These are phyloP conservation scores for Hassar affinis DNA, from an alignment of 2,113 vertebrate genomes.

Conservation along the genomic window DNA sequence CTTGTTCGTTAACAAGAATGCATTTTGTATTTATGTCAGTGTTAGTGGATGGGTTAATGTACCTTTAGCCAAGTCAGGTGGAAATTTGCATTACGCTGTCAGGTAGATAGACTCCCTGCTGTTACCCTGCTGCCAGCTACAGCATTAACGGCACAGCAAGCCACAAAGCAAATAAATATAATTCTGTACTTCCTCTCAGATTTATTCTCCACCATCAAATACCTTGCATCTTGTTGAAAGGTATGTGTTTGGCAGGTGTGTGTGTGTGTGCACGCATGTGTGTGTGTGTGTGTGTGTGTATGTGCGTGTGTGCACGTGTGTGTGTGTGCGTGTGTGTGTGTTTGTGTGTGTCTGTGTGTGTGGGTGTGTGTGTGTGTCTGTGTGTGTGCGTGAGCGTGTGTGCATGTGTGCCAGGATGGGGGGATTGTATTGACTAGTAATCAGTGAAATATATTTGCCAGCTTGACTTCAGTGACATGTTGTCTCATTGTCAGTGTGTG, in stretches of 20 bases:
- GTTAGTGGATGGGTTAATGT: neutral
- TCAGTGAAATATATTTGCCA: slow-evolving; percentile 41
- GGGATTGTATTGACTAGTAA: slow-evolving; percentile 12
- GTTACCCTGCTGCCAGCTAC: neutral
- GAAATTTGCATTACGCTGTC: neutral
- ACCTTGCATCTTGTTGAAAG: neutral
- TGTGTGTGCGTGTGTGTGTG: slow-evolving; percentile 10
- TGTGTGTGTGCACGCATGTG: slow-evolving; percentile 11
- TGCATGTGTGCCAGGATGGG: slow-evolving; percentile 26
- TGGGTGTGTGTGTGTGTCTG: too few species aligned
- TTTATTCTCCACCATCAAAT: neutral
- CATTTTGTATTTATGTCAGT: slow-evolving; percentile 17
- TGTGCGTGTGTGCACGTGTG: slow-evolving; percentile 9
- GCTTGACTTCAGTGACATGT: slow-evolving; percentile 39
- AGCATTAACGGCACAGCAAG: slow-evolving; percentile 3
- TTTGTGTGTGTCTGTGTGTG: neutral
- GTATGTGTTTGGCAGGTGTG: neutral
- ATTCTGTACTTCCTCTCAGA: neutral
- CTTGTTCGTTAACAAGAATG: neutral
- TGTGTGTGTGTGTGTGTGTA: slow-evolving; percentile 1
- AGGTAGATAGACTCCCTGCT: neutral
- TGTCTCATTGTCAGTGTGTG: neutral
- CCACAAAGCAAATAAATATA: slow-evolving; percentile 2
- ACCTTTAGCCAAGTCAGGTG: neutral
- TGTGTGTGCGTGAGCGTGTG: too few species aligned